Conservation (phyloP, 2,888 invertebrate species). For the Pantelozetes paolii region DNA sequence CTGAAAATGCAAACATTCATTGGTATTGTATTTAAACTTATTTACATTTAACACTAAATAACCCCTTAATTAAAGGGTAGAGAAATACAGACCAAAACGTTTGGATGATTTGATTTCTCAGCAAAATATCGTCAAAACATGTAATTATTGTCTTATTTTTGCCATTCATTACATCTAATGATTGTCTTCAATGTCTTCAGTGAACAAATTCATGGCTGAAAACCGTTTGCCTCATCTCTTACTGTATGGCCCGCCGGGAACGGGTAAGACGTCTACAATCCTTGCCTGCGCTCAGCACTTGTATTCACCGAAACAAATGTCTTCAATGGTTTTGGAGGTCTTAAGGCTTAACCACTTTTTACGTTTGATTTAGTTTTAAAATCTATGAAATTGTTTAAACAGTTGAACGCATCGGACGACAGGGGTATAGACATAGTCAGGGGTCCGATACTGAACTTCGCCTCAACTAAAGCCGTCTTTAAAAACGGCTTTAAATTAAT, state of each 20-base stretch:
- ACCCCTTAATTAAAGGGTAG: constrained; percentile 65
- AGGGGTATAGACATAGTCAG: constrained; percentile 92
- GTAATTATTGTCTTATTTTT: constrained; percentile 60
- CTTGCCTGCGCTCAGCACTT: constrained; percentile 89
- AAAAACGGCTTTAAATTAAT: constrained; percentile 84
- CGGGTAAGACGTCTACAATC: constrained; percentile 96
- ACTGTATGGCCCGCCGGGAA: constrained; percentile 97
- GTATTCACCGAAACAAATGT: constrained; percentile 81
- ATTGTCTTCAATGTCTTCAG: constrained; percentile 54
- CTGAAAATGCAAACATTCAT: constrained; percentile 24
- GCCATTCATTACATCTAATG: not conserved
- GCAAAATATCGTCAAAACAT: constrained; percentile 90
- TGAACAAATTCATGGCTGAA: constrained; percentile 79
- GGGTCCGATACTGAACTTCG: constrained; percentile 90
- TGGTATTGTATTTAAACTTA: constrained; percentile 11
- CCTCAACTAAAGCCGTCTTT: constrained; percentile 91
- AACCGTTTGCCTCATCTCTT: constrained; percentile 90
- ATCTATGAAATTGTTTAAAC: constrained; percentile 43
- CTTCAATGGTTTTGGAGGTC: constrained; percentile 76
- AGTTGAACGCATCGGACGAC: constrained; percentile 98
- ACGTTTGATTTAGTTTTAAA: constrained; percentile 2
- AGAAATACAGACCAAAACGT: constrained; percentile 90
- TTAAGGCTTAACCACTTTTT: constrained; percentile 28
- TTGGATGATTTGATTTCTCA: constrained; percentile 93
- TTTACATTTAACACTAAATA: not conserved